A percentile compares a stretch with the other conserved stretches of the same genome.
Conservation (phyloP, 2,888 invertebrate genomes). For the Keiferia lycopersicella region DNA sequence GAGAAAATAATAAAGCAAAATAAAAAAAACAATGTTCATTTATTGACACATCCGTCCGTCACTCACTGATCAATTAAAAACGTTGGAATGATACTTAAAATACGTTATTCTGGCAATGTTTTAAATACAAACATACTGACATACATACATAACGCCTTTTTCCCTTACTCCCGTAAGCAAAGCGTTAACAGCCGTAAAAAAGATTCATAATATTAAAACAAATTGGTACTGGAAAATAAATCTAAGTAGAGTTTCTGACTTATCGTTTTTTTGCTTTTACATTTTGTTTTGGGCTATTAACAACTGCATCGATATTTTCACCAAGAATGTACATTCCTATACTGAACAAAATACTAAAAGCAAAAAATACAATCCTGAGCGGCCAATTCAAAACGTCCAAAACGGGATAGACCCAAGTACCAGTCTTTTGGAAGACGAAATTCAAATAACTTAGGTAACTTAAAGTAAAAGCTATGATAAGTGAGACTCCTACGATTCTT, state of each 20-base stretch:
- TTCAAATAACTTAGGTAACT: slow-evolving; percentile 87
- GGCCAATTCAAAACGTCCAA: slow-evolving; percentile 87
- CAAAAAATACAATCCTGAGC: slow-evolving; percentile 86
- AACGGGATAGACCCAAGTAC: slow-evolving; percentile 95
- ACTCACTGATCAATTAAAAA: no score
- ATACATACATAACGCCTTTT: no score
- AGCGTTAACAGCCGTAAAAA: no score
- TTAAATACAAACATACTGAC: no score
- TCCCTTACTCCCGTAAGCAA: no score
- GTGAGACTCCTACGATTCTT: slow-evolving; percentile 81
- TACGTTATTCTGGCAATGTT: no score
- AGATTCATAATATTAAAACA: no score
- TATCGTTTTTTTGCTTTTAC: slow-evolving; percentile 33
- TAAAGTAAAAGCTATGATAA: slow-evolving; percentile 81
- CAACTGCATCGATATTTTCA: slow-evolving; percentile 84
- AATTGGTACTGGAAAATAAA: no score
- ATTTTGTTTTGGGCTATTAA: slow-evolving; percentile 28
- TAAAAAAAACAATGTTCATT: not conserved
- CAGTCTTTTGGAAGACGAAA: slow-evolving; percentile 84
- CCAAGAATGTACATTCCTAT: slow-evolving; percentile 85
- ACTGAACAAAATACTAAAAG: slow-evolving; percentile 78
- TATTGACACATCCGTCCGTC: not conserved
- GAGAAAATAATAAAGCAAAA: not conserved
- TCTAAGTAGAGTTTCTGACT: not conserved
- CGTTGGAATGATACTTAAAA: no score